These are phyloP conservation scores for Notodromas monacha DNA, from an alignment of 2,888 invertebrate genomes.

Conservation along the genomic window DNA sequence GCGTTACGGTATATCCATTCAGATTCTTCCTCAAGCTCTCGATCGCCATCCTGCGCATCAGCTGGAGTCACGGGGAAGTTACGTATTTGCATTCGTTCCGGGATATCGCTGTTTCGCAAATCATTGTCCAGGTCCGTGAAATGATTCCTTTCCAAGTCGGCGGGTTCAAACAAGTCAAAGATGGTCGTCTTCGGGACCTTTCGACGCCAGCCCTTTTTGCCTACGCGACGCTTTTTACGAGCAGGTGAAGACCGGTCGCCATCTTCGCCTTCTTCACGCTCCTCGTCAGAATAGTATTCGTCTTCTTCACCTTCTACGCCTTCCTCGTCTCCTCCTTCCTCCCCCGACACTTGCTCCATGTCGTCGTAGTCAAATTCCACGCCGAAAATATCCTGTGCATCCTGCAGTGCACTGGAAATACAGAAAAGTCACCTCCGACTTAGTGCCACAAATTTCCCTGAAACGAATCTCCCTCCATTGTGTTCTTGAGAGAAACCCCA, in stretches of 20 bases:
- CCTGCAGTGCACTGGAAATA: slow-evolving; percentile 40
- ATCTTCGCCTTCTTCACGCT: slow-evolving; percentile 34
- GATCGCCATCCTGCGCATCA: slow-evolving; percentile 27
- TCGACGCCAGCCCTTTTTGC: slow-evolving; percentile 20
- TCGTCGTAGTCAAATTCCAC: slow-evolving; percentile 92
- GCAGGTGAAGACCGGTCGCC: too few species aligned
- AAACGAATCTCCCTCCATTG: too few species aligned
- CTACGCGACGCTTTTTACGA: background rate
- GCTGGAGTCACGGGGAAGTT: slow-evolving; percentile 44
- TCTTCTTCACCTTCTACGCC: slow-evolving; percentile 57
- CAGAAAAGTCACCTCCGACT: slow-evolving; percentile 8
- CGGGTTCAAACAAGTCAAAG: slow-evolving; percentile 83
- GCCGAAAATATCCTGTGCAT: slow-evolving; percentile 94
- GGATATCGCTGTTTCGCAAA: slow-evolving; percentile 52
- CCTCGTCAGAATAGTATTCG: slow-evolving; percentile 37
- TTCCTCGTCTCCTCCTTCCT: slow-evolving; percentile 38
- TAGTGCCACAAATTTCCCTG: too few species aligned
- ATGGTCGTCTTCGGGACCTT: slow-evolving; percentile 53
- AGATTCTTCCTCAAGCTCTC: slow-evolving; percentile 69
- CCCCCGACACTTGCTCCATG: slow-evolving; percentile 52
- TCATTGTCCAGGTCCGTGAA: slow-evolving; percentile 75
- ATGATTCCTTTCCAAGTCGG: slow-evolving; percentile 76
- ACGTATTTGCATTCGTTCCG: slow-evolving; percentile 68
- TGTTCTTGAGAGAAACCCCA: too few species aligned
- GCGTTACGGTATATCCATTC: slow-evolving; percentile 91